A percentile compares a stretch with the other conserved stretches of the same genome.
Conservation (phyloP, 2,888 invertebrate genomes). For the Sisyra nigra region DNA sequence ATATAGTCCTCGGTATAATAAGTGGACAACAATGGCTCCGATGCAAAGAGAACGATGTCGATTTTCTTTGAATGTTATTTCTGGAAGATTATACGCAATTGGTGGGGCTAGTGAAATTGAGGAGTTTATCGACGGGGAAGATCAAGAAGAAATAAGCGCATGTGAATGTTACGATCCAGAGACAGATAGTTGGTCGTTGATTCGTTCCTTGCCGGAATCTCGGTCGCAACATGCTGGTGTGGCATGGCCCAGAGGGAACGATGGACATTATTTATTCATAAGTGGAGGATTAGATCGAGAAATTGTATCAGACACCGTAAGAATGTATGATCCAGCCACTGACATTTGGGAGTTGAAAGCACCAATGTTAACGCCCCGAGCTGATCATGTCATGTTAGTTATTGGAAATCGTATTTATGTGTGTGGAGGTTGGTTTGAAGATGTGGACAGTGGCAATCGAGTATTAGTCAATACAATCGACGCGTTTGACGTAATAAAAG, state of each 20-base stretch:
- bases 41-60: conserved; percentile 48
- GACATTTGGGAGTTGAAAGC: conserved; percentile 37
- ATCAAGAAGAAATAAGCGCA: conserved; percentile 26
- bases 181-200: conserved; percentile 39
- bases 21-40: conserved; percentile 51
- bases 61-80: conserved; percentile 44
- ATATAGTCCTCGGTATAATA: conserved; percentile 40
- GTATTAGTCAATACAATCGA: conserved; percentile 45
- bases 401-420: conserved; percentile 40
- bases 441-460: conserved; percentile 30
- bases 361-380: conserved; percentile 40
- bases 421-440: conserved; percentile 49
- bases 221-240: conserved; percentile 43
- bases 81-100: conserved; percentile 38
- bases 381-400: conserved; percentile 45
- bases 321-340: conserved; percentile 31
- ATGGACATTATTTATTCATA: conserved; percentile 27
- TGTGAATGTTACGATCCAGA: conserved; percentile 44
- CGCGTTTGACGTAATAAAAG: conserved; percentile 38
- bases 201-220: conserved; percentile 35
- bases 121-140: conserved; percentile 25
- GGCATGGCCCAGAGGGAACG: conserved; percentile 25
- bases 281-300: conserved; percentile 40
- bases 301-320: conserved; percentile 29
- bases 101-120: conserved; percentile 45